Base-by-base conservation (phyloP, 2,797 vertebrate species). In the Setipinna tenuifilis region DNA sequence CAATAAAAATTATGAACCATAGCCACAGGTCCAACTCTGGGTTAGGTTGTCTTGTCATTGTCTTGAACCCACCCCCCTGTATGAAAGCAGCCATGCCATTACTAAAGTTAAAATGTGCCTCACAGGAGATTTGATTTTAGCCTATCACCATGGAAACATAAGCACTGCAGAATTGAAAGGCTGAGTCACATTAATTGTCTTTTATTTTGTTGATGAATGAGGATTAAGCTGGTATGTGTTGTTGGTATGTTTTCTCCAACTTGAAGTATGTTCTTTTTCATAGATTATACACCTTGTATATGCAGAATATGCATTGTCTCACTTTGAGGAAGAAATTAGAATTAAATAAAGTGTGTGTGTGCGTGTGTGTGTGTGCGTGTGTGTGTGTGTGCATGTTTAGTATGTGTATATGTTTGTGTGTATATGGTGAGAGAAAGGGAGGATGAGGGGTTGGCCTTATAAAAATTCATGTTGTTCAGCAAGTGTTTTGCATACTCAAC, bases 391-490 rank as follows among this genome's bases (percentile, higher is more conserved):
- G 50, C 9, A 7, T 54, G 50, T n/a, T n/a, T n/a, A n/a, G n/a
- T n/a, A n/a, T 54, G 50, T 54, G 50, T 54, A 7, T 54, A 7
- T 54, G 50, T 54, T 2, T 54, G 50, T 54, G 50, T 54, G 50
- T 54, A 10, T 48, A 10, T 48, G 46, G 46, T 48, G 46, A 4
- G 46, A n/a, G 0, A 23, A n/a, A n/a, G 46, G 28, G 48, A 25
- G 17, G 35, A 17, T 19, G 21, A 14, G 25, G 14, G 48, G 14
- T 19, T 46, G 85, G 83, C 57, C 44, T 82, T 58, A 80, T 85
- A 83, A 10, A 54, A 83, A 85, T 81, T 80, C 71, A 80, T 58
- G 83, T 61, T 87, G 78, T 81, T 81, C 50, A 54, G 19, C 82
- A 81, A 61, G 80, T 81, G 58, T 19, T 59, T 59, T 59, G 58